Base-by-base conservation (phyloP, 2,888 invertebrate species). In the Ormyrus pomaceus region DNA sequence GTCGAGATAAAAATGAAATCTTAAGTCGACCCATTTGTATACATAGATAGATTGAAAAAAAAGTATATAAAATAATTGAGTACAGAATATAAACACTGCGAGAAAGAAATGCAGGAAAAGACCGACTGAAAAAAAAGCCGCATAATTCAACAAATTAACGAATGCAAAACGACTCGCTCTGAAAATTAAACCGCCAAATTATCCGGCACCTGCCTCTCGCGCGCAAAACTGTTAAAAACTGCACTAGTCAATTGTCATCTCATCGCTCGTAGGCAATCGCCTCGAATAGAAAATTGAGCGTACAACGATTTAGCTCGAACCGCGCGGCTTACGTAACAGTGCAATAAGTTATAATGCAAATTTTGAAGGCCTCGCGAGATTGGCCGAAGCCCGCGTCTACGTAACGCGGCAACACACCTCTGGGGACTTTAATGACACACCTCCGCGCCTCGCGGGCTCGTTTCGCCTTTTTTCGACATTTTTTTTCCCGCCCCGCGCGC, bases 311-410 rank as follows among this genome's bases (percentile, higher is more conserved):
- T 74, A 53, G 19, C 55, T 62, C 56, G 13, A 50, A 48, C 19
- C 1, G 53, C 1, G 53, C 7, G 59, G 34, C 46, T 77, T 78
- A 55, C 62, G 65, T 65, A 79, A 79, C 66, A 34, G 0, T 34
- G 34, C 34, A 34, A 34, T 34, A 34, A 71, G 48, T 55, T 50
- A 51, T 70, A 70, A 80, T 80, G 80, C 71, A 71, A 80, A 80
- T 76, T 79, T 80, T 55, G 80, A 80, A 80, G 80, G 80, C 5
- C 78, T 79, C 61, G 53, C 51, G 10, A 56, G 61, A 61, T 46
- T 65, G 64, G 53, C 56, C 64, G 34, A 13, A 56, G 51, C 19
- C 19, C 59, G 55, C 56, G 48, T 45, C 6, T 50, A 46, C 53
- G 45, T 55, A 11, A 62, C 48, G 48, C 34, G 34, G 34, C 74